Conservation (phyloP, 2,113 vertebrate species). For the Kryptolebias marmoratus region DNA sequence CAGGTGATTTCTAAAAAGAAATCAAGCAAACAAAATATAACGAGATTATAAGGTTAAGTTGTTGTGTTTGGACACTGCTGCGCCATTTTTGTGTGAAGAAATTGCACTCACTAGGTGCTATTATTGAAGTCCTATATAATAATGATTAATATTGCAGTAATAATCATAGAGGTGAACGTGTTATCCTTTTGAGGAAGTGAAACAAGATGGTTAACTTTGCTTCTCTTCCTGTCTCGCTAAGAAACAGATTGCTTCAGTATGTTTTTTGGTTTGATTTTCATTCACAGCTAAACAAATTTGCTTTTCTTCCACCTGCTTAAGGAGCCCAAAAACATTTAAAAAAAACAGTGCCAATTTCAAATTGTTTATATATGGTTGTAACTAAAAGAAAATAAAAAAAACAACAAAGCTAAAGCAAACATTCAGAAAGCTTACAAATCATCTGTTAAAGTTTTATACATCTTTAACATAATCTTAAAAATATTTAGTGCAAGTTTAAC, state of each 20-base stretch:
- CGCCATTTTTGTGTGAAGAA: background rate
- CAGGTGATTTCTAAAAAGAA: constrained; percentile 48
- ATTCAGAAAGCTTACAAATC: background rate
- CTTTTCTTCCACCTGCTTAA: background rate
- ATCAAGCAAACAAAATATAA: background rate
- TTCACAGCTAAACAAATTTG: background rate
- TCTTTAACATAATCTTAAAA: too few relatives aligned
- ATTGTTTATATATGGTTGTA: background rate
- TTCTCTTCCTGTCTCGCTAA: constrained; percentile 37
- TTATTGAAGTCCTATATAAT: background rate
- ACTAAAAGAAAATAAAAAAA: background rate
- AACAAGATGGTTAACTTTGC: constrained; percentile 16
- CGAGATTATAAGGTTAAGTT: background rate
- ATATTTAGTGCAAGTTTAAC: too few relatives aligned
- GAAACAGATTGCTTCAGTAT: background rate
- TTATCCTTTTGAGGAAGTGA: constrained; percentile 61
- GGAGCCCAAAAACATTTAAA: too few relatives aligned
- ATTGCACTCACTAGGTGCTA: background rate
- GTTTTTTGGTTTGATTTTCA: background rate
- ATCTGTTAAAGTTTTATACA: too few relatives aligned
- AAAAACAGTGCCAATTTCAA: background rate
- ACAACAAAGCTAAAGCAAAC: background rate
- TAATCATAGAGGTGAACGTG: constrained; percentile 2
- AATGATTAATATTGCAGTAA: constrained; percentile 33
- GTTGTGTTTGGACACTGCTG: background rate